phyloP scores from a whole-genome alignment of 2,113 vertebrate genomes.

The Cavia porcellus region DNA sequence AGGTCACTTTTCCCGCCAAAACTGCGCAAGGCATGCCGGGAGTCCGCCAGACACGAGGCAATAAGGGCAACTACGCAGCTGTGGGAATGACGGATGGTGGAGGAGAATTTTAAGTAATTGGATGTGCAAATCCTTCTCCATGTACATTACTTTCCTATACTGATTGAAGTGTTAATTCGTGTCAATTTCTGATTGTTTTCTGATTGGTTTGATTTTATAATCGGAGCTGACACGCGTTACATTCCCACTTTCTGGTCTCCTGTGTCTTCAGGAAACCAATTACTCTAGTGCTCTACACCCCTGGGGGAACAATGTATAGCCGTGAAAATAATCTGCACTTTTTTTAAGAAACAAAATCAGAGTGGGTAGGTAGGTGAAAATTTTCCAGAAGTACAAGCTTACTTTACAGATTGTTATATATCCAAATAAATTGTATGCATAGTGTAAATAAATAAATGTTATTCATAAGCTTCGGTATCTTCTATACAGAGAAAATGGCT shows the following conservation, averaged over 20 bases:
- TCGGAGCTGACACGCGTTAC: neutral
- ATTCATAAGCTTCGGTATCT: neutral
- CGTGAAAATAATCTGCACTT: neutral
- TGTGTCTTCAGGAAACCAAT: neutral
- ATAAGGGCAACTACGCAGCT: accelerated
- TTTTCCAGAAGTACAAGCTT: neutral
- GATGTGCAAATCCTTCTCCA: accelerated
- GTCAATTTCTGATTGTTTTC: neutral
- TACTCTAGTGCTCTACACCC: neutral
- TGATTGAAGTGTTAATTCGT: neutral
- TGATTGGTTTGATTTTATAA: neutral
- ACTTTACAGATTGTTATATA: neutral
- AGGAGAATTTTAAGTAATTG: neutral
- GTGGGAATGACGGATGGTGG: accelerated
- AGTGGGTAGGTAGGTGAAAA: neutral
- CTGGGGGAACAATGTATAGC: neutral
- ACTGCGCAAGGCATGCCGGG: conserved; percentile 49
- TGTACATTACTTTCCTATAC: accelerated
- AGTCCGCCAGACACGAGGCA: accelerated
- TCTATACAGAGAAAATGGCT: neutral
- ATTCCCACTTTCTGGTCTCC: neutral
- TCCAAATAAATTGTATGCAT: neutral
- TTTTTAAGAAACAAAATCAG: conserved; percentile 48
- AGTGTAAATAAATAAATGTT: neutral
- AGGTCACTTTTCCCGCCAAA: conserved; percentile 49